Percentiles rank a stretch among this genome's conserved stretches.
These are phyloP conservation scores for Propithecus coquereli DNA, from an alignment of 2,113 vertebrate genomes.

Conservation along the genomic window DNA sequence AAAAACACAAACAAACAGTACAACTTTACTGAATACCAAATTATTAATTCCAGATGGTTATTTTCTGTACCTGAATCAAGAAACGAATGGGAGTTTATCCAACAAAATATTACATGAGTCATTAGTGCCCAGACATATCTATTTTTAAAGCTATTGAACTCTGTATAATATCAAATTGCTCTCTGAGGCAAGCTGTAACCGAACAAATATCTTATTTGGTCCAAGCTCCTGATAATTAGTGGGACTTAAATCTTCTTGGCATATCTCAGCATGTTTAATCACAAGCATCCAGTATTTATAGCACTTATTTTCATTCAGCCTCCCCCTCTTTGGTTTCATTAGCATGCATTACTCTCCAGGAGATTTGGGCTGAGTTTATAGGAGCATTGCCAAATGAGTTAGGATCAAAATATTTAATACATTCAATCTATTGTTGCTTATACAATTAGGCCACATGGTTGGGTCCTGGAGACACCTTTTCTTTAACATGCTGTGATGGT, in stretches of 20 bases:
- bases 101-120: conserved; percentile 3
- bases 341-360: conserved; percentile 41
- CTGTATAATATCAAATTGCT: neutral
- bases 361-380: conserved; percentile 15
- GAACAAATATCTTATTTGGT: conserved; percentile 16
- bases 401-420: conserved; percentile 1
- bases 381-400: conserved; percentile 21
- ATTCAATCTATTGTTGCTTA: neutral
- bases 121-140: neutral
- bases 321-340: conserved; percentile 38
- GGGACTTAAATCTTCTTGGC: conserved; percentile 11
- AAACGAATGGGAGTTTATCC: neutral
- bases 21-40: neutral
- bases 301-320: conserved; percentile 23
- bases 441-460: neutral
- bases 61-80: neutral
- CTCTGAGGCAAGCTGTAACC: neutral
- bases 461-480: neutral
- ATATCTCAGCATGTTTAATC: conserved; percentile 48
- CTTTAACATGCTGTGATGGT: neutral
- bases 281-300: conserved; percentile 46
- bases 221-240: conserved; percentile 33
- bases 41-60: neutral
- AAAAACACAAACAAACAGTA: neutral
- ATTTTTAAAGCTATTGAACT: conserved; percentile 4